Base-by-base conservation (phyloP, 2,888 invertebrate species). In the Drosophila colorata region DNA sequence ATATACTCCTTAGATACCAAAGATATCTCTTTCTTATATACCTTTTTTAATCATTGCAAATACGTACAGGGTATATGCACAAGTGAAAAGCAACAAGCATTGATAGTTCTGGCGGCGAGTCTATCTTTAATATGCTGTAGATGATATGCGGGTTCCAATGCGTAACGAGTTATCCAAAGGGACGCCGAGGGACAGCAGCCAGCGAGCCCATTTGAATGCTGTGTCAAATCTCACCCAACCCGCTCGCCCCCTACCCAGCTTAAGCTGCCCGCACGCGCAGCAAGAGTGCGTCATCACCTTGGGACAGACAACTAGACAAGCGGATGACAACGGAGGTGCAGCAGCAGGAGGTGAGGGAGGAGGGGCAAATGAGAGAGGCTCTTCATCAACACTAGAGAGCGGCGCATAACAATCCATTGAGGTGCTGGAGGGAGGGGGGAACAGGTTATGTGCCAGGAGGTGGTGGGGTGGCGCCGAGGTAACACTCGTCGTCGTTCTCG, bases 221-320 rank as follows among this genome's bases (percentile, higher is more conserved):
- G 28, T 28, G 28, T 9, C 2, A 9, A 28, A 28, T 9, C 28
- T 28, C 28, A 8, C 25, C 7, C 25, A 6, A 7, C 28, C 28
- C 9, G 8, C 25, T 8, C 2, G 1, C 8, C 25, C 7, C 25
- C 25, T 6, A 7, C 31, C 14, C 28, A 18, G 41, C 33, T 37
- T 49, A 35, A 49, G 23, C 46, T 60, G 55, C 53, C 65, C 53
- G 53, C 65, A 67, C 65, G 14, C 11, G 43, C 58, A 48, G 51
- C 64, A 57, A 64, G 47, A 55, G 77, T 71, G 74, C 74, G 74
- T 74, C 74, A 74, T 76, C 74, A 74, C 74, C 77, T 74, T 74
- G 74, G 49, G 49, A 43, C 64, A 18, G 64, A 44, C 60, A 59
- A 11, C 60, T 59, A 60, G 63, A 64, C 49, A 63, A 49, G 14